Conservation (phyloP, 2,888 invertebrate species). For the Phyllotreta striolata region DNA sequence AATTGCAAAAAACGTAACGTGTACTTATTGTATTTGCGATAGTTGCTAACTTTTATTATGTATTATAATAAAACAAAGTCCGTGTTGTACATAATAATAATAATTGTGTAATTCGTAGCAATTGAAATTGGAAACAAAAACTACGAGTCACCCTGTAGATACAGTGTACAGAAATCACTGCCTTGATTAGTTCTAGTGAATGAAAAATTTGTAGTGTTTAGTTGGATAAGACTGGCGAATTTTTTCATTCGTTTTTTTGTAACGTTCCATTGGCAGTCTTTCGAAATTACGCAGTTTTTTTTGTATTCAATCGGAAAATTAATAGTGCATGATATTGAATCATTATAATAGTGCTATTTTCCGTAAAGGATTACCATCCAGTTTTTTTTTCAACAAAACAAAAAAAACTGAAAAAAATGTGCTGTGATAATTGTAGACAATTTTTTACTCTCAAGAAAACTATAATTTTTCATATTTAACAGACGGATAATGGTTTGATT, state of each 20-base stretch:
- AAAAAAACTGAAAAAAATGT: conserved; percentile 33
- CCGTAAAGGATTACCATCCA: conserved; percentile 16
- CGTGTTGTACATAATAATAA: conserved; percentile 28
- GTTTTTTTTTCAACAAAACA: conserved; percentile 21
- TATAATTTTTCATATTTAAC: too few species aligned
- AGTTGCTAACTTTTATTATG: not conserved
- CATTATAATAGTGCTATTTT: not conserved
- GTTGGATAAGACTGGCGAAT: conserved; percentile 55
- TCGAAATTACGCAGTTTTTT: conserved; percentile 21
- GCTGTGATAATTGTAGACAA: conserved; percentile 40
- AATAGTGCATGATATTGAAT: too few species aligned
- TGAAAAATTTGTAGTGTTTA: conserved; percentile 47
- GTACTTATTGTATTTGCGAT: not conserved
- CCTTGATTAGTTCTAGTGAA: conserved; percentile 50
- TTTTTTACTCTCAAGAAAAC: conserved; percentile 14
- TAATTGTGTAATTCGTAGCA: conserved; percentile 27
- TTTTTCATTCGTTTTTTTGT: conserved; percentile 29
- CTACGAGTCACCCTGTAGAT: conserved; percentile 48
- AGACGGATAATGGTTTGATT: too few species aligned
- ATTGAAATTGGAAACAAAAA: conserved; percentile 32
- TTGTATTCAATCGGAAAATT: not conserved
- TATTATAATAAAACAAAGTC: conserved; percentile 1
- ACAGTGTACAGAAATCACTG: conserved; percentile 53
- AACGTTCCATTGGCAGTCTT: conserved; percentile 6
- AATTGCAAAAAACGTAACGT: too few species aligned